Conservation (phyloP, 1,140 invertebrate species). For the Lepidurus arcticus region DNA sequence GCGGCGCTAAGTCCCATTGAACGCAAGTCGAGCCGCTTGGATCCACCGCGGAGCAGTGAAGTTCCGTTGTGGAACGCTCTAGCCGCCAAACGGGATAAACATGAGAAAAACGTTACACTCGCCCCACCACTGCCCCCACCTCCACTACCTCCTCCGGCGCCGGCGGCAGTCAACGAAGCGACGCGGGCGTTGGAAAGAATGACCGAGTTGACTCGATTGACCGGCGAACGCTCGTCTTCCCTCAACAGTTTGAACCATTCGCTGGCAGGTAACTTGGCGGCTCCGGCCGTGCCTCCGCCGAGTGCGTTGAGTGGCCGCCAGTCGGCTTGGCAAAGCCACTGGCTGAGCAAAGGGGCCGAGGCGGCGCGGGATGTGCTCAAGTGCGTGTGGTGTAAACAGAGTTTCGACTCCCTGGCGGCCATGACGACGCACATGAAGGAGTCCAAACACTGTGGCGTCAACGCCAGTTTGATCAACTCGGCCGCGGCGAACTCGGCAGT, state of each 20-base stretch:
- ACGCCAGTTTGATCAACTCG: constrained; percentile 33
- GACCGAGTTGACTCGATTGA: constrained; percentile 78
- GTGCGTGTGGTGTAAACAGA: constrained; percentile 93
- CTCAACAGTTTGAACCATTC: not conserved
- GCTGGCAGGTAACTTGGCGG: constrained; percentile 38
- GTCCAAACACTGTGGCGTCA: constrained; percentile 71
- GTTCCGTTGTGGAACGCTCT: not conserved
- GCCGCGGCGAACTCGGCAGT: not conserved
- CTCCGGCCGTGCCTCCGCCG: constrained; percentile 50
- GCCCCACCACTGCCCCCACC: constrained; percentile 35
- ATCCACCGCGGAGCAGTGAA: not conserved
- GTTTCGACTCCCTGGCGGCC: constrained; percentile 79
- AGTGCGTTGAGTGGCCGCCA: constrained; percentile 44
- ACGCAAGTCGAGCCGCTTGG: constrained; percentile 23
- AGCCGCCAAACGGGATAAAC: constrained; percentile 33
- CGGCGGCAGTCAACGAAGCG: constrained; percentile 62
- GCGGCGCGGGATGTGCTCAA: constrained; percentile 89
- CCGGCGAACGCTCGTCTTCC: constrained; percentile 52
- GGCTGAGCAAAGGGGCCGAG: constrained; percentile 87
- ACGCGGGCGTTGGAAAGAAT: constrained; percentile 84
- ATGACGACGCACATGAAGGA: constrained; percentile 93
- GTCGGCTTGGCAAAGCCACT: constrained; percentile 82
- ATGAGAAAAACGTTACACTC: no score
- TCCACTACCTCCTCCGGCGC: constrained; percentile 47
- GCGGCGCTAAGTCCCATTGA: not conserved